These are phyloP conservation scores for Phataginus tetradactyla DNA, from an alignment of 2,797 vertebrate species.

Conservation along the genomic window DNA sequence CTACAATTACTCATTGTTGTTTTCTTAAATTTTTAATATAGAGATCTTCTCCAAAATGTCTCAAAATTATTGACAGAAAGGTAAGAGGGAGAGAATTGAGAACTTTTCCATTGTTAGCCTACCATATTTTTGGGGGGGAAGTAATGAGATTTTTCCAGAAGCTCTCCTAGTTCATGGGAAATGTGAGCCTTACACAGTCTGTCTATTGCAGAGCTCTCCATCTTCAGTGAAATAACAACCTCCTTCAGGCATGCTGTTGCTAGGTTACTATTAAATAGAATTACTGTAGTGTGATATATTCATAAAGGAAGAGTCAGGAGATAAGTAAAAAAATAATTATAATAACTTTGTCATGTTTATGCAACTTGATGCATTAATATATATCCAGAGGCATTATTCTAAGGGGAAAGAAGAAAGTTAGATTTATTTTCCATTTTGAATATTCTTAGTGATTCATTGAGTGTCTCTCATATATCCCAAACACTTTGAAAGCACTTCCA, in stretches of 20 bases:
- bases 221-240: slow-evolving; percentile 9
- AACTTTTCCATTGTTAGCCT: not conserved
- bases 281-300: slow-evolving; percentile 57
- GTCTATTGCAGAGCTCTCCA: not conserved
- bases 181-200: not conserved
- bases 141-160: not conserved
- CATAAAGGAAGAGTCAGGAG: slow-evolving; percentile 76
- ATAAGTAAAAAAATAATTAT: slow-evolving; percentile 81
- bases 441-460: slow-evolving; percentile 52
- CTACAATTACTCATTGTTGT: not conserved
- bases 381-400: slow-evolving; percentile 77
- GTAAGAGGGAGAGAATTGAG: not conserved
- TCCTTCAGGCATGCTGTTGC: slow-evolving; percentile 66
- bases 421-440: slow-evolving; percentile 70
- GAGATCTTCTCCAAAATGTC: not conserved
- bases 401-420: slow-evolving; percentile 54
- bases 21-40: not conserved
- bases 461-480: slow-evolving; percentile 24
- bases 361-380: slow-evolving; percentile 77
- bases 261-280: slow-evolving; percentile 67
- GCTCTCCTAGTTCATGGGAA: not conserved
- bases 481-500: slow-evolving; percentile 61
- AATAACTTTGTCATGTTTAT: slow-evolving; percentile 81
- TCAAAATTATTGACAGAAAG: not conserved
- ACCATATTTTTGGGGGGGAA: not conserved